A percentile compares a stretch with the other conserved stretches of the same genome.
Evolutionary conservation across 2,888 invertebrate genomes (phyloP).

Genomic region (Leuctra nigra): DNA sequence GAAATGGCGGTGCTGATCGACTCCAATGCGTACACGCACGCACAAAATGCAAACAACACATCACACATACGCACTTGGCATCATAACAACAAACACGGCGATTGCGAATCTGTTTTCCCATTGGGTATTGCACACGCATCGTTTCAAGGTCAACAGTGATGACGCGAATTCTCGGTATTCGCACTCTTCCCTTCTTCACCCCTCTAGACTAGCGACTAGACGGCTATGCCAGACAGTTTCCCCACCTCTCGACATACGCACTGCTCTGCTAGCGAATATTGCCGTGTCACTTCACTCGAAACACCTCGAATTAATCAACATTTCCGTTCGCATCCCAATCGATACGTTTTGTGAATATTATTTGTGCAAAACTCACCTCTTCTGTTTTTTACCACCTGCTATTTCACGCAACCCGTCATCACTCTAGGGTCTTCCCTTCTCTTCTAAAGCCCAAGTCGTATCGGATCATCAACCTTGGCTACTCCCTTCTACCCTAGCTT

Average conservation of each 20-base stretch:
- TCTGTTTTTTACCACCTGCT: constrained; percentile 19
- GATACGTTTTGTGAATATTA: not conserved
- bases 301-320: too few relatives aligned
- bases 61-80: not conserved
- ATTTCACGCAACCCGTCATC: constrained; percentile 20
- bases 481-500: constrained; percentile 6
- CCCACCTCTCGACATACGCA: not conserved
- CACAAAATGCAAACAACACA: not conserved
- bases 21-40: not conserved
- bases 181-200: not conserved
- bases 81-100: not conserved
- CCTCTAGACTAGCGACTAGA: constrained; percentile 7
- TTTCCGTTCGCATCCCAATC: not conserved
- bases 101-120: not conserved
- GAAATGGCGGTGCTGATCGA: constrained; percentile 25
- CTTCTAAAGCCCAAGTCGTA: constrained; percentile 19
- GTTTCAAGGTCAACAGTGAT: not conserved
- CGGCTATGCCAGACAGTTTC: constrained; percentile 10
- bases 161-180: constrained; percentile 15
- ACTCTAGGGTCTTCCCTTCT: constrained; percentile 29
- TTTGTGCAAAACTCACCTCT: not conserved
- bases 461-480: constrained; percentile 30
- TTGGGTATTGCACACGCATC: not conserved
- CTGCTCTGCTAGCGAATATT: not conserved
- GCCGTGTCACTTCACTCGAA: not conserved